Evolutionary conservation across 2,113 vertebrate species (phyloP), one percentile per base, ranked within the genome.

Genomic region (Marcusenius ussheri): DNA sequence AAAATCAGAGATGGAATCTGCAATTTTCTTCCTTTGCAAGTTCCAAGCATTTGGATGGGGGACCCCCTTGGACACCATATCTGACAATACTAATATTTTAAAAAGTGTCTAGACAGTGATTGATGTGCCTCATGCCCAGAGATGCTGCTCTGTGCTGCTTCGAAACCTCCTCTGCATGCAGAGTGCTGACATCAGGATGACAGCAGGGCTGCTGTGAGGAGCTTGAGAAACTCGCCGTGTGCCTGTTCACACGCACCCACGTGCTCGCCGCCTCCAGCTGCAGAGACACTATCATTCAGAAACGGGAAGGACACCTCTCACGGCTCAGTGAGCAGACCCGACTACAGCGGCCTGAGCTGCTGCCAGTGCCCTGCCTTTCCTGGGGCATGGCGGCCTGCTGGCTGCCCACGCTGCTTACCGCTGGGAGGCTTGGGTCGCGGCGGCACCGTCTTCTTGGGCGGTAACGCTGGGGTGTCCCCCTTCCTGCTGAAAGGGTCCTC

Each of bases 401-500:
- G 6, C 5, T 2, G 15, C 3, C n/a, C 11, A 31, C 17, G 31
- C 74, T 93, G 92, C 98, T 97, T 96, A 99, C 98, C 98, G 91
- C 98, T 98, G 93, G 98, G 97, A 70, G 97, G 98, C 93, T 98
- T 98, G 93, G 98, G 98, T 89, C 98, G 95, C 1, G 97, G 98
- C 6, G 98, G 98, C 90, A 98, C 94, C 46, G 94, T 97, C 93
- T 98, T 99, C 96, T 99, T 99, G 10, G 98, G 98, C 15, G 98
- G 98, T 58, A 99, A 96, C 1, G 97, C 98, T 3, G 98, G 98
- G 8, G 96, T 99, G 93, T 98, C 97, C 89, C 95, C 96, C 93
- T 98, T 98, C 93, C 96, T 96, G 95, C 95, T 96, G 95, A 99
- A 99, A 89, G 97, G 97, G 92, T 99, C 98, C 0, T 99, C 98